These are phyloP conservation scores for Amblyraja radiata DNA, from an alignment of 2,797 vertebrate species.

Conservation along the genomic window DNA sequence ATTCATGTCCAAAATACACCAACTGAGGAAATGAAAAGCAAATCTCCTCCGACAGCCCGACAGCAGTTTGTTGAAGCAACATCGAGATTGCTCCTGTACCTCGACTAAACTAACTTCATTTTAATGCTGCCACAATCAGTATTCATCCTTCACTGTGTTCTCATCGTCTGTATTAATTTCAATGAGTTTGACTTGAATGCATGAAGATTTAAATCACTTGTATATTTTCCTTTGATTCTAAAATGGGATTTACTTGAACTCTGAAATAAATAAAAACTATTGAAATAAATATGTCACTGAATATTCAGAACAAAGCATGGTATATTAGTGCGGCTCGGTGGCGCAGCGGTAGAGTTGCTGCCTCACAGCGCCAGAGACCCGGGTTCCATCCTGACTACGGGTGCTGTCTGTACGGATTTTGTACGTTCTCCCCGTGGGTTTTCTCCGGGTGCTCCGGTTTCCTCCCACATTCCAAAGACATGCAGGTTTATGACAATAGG, in stretches of 20 bases:
- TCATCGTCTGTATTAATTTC: background rate
- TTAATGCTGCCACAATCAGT: background rate
- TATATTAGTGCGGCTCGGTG: background rate
- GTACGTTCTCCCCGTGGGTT: no score
- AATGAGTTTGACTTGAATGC: background rate
- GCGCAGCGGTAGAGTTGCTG: no score
- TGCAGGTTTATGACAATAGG: no score
- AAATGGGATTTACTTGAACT: background rate
- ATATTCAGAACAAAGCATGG: background rate
- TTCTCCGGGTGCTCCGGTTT: no score
- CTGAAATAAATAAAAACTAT: background rate
- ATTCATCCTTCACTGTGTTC: background rate
- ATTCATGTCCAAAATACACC: constrained; percentile 65
- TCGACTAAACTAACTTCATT: background rate
- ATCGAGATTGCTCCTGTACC: background rate
- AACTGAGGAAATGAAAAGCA: constrained; percentile 52
- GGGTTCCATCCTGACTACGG: no score
- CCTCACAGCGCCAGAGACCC: no score
- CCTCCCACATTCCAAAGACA: no score
- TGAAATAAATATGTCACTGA: background rate
- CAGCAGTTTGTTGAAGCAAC: background rate
- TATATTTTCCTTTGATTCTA: background rate
- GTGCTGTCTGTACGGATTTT: no score
- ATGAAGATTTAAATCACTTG: background rate
- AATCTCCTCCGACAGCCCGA: background rate